These are phyloP conservation scores for Onychostoma macrolepis DNA, from an alignment of 2,113 vertebrate species.

Conservation along the genomic window DNA sequence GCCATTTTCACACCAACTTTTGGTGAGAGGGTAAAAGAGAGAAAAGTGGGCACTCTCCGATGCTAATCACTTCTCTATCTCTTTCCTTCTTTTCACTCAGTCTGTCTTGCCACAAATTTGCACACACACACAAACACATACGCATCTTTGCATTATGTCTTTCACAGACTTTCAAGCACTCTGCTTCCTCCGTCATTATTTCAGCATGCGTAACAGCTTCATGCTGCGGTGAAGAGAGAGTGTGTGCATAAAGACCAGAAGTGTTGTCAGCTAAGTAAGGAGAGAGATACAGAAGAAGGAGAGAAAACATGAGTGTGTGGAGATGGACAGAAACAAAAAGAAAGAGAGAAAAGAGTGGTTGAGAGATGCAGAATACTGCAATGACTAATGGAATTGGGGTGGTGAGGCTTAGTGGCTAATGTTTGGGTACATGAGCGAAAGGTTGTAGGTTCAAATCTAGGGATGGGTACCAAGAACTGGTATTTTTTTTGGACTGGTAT, in stretches of 20 bases:
- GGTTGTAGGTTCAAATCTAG: not conserved
- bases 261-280: not conserved
- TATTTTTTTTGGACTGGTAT: too few relatives aligned
- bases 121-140: slow-evolving; percentile 17
- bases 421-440: not conserved
- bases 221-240: slow-evolving; percentile 5
- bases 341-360: not conserved
- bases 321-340: not conserved
- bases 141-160: not conserved
- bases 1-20: not conserved
- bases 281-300: not conserved
- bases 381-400: not conserved
- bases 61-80: not conserved
- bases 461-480: too few relatives aligned
- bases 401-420: not conserved
- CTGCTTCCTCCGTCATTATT: slow-evolving; percentile 3
- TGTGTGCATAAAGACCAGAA: slow-evolving; percentile 10
- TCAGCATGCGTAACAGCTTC: not conserved
- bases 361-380: not conserved
- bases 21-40: not conserved
- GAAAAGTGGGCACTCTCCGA: slow-evolving; percentile 3
- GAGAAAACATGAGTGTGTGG: not conserved
- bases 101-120: not conserved
- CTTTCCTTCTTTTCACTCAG: not conserved
- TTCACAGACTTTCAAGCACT: slow-evolving; percentile 14